phyloP scores from a whole-genome alignment of 53 echinoderm and acorn worm genomes.

The Zoroaster sp. region DNA sequence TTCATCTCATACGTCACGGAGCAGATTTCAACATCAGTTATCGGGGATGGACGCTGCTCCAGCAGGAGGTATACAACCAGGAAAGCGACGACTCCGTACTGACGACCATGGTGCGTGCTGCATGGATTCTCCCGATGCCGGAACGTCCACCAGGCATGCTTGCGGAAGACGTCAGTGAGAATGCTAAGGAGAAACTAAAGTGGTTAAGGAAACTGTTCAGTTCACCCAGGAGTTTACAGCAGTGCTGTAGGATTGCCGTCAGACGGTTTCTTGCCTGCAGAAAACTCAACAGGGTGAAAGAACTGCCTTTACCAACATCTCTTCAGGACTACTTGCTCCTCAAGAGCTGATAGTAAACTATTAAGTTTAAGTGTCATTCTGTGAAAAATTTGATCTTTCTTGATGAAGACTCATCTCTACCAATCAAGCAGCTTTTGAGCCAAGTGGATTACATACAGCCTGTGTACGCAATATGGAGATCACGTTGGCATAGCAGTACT shows the following conservation, averaged over 20 bases:
- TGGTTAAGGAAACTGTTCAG: conserved; percentile 63
- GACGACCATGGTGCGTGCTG: conserved; percentile 59
- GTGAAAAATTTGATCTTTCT: too few relatives aligned
- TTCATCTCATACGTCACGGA: conserved; percentile 73
- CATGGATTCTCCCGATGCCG: conserved; percentile 54
- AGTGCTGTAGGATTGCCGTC: conserved; percentile 59
- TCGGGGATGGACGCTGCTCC: conserved; percentile 66
- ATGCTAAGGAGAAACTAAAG: conserved; percentile 40
- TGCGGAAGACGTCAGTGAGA: conserved; percentile 9
- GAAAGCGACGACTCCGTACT: conserved; percentile 53
- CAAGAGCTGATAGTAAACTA: conserved; percentile 42
- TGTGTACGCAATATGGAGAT: too few relatives aligned
- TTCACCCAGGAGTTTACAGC: conserved; percentile 69
- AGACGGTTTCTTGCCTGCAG: conserved; percentile 47
- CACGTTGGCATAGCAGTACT: too few relatives aligned
- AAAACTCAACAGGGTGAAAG: conserved; percentile 60
- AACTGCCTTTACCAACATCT: conserved; percentile 65
- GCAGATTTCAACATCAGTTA: conserved; percentile 76
- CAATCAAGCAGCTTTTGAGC: too few relatives aligned
- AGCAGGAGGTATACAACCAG: conserved; percentile 80
- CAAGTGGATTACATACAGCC: too few relatives aligned
- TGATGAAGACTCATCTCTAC: too few relatives aligned
- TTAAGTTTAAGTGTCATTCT: too few relatives aligned
- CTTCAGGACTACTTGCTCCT: conserved; percentile 80
- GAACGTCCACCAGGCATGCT: conserved; percentile 28